Evolutionary conservation across 2,113 vertebrate genomes (phyloP).

Genomic region (Oriolus oriolus): DNA sequence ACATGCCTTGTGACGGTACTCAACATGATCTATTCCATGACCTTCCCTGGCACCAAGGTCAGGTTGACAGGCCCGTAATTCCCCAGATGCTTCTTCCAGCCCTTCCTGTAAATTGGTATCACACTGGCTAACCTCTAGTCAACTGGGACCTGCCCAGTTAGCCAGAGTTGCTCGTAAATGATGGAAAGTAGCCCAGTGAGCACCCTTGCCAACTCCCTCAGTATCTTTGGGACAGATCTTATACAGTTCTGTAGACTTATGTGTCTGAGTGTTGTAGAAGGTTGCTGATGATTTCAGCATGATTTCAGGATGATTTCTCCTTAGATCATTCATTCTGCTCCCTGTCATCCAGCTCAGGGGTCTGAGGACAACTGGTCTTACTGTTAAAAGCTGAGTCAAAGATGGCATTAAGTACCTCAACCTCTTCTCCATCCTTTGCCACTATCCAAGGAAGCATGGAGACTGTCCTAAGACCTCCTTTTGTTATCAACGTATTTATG

Average conservation of each 20-base stretch:
- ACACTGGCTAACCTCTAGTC: not conserved
- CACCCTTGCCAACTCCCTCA: not conserved
- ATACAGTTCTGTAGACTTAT: not conserved
- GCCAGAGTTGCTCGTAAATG: not conserved
- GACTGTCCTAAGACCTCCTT: not conserved
- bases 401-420: not conserved
- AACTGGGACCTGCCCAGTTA: not conserved
- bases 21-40: not conserved
- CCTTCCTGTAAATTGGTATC: not conserved
- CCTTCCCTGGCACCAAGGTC: not conserved
- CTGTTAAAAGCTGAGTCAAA: not conserved
- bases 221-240: not conserved
- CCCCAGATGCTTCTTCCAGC: fast-evolving
- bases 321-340: not conserved
- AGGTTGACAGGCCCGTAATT: not conserved
- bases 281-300: not conserved
- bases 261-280: not conserved
- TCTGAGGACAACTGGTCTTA: not conserved
- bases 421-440: not conserved
- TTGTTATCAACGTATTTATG: fast-evolving
- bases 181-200: not conserved
- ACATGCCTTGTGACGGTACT: fast-evolving
- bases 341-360: not conserved
- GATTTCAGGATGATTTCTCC: not conserved
- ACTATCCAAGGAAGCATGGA: not conserved